phyloP scores from a whole-genome alignment of 2,113 vertebrate species.

The Gallinago undulata region DNA sequence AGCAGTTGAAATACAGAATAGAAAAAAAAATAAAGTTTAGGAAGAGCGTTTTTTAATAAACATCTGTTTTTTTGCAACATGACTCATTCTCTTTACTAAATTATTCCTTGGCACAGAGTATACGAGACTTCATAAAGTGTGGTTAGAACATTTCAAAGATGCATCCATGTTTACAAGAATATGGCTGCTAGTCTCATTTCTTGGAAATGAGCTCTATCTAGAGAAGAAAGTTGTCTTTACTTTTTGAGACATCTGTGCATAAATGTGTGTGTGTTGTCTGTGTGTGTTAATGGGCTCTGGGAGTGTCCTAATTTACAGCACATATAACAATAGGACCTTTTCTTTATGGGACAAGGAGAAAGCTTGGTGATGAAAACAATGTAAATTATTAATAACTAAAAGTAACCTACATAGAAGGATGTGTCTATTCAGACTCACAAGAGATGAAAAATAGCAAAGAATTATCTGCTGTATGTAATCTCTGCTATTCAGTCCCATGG shows the following conservation, averaged over 20 bases:
- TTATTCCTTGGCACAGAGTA: slow-evolving; percentile 33
- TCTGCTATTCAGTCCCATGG: slow-evolving; percentile 28
- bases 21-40: background rate
- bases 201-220: background rate
- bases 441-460: slow-evolving; percentile 26
- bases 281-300: background rate
- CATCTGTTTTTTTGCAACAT: slow-evolving; percentile 20
- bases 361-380: slow-evolving; percentile 20
- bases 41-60: slow-evolving; percentile 33
- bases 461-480: slow-evolving; percentile 14
- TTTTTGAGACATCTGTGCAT: slow-evolving; percentile 1
- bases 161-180: slow-evolving; percentile 53
- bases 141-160: background rate
- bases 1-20: background rate
- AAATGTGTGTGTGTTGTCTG: background rate
- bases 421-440: slow-evolving; percentile 32
- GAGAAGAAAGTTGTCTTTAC: background rate
- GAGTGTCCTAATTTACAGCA: background rate
- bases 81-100: slow-evolving; percentile 61
- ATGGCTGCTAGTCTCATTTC: slow-evolving; percentile 26
- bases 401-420: background rate
- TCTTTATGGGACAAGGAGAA: slow-evolving; percentile 42
- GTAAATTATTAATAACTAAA: slow-evolving; percentile 11
- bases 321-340: background rate
- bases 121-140: background rate